Percentiles rank a stretch among this genome's conserved stretches.
Conservation (phyloP, 1,140 invertebrate species). For the Acromyrmex charruanus region DNA sequence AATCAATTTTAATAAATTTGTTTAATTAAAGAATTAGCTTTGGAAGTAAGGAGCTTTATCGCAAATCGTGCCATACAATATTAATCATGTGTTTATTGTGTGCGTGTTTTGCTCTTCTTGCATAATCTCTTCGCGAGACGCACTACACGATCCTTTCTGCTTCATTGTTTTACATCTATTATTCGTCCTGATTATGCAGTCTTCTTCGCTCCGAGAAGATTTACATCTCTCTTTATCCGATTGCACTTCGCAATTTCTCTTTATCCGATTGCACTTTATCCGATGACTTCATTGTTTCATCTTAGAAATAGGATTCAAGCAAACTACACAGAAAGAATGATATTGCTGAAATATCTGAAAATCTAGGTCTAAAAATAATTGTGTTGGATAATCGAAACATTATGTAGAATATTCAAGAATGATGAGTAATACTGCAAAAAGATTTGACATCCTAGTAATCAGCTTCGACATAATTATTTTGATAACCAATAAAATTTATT, state of each 20-base stretch:
- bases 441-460: too few relatives aligned
- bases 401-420: too few relatives aligned
- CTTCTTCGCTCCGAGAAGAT: not conserved
- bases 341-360: too few relatives aligned
- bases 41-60: not conserved
- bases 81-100: not conserved
- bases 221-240: not conserved
- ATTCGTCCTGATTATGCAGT: not conserved
- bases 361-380: too few relatives aligned
- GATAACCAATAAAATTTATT: too few relatives aligned
- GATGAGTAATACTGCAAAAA: too few relatives aligned
- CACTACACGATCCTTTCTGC: not conserved
- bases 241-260: slow-evolving; percentile 3
- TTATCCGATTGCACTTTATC: not conserved
- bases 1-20: not conserved
- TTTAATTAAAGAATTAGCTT: not conserved
- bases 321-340: not conserved
- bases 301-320: not conserved
- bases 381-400: too few relatives aligned
- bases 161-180: not conserved
- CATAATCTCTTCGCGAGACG: not conserved
- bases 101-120: too few relatives aligned
- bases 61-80: not conserved
- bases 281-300: slow-evolving; percentile 15
- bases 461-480: too few relatives aligned